A percentile compares a stretch with the other conserved stretches of the same genome.
phyloP scores from a whole-genome alignment of 2,888 invertebrate genomes.

The Thereva nobilitata region DNA sequence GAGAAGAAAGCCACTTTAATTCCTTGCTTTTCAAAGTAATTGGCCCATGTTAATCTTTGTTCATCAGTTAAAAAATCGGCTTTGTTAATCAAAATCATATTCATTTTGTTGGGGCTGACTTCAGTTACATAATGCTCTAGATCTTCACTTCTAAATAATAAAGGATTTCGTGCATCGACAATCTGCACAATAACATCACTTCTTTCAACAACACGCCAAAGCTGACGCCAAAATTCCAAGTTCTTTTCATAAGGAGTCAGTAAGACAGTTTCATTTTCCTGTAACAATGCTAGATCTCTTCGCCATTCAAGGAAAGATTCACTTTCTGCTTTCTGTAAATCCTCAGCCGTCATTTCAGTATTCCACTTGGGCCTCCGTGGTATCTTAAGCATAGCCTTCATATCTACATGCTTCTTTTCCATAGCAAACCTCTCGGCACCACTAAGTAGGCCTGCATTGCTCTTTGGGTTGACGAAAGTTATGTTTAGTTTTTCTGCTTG shows the following conservation, averaged over 20 bases:
- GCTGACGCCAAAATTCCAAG: slow-evolving; percentile 95
- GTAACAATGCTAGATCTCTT: slow-evolving; percentile 75
- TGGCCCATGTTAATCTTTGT: slow-evolving; percentile 83
- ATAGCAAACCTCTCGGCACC: slow-evolving; percentile 63
- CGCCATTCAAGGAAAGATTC: slow-evolving; percentile 91
- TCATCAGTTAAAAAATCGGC: slow-evolving; percentile 84
- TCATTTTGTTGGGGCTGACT: slow-evolving; percentile 70
- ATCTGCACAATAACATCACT: slow-evolving; percentile 93
- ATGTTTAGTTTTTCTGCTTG: slow-evolving; percentile 88
- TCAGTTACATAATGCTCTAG: slow-evolving; percentile 85
- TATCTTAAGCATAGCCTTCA: slow-evolving; percentile 71
- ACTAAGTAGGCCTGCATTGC: slow-evolving; percentile 65
- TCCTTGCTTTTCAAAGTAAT: slow-evolving; percentile 75
- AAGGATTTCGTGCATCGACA: slow-evolving; percentile 94
- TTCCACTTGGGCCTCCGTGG: slow-evolving; percentile 89
- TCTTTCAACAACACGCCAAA: slow-evolving; percentile 98
- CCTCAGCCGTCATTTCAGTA: slow-evolving; percentile 73
- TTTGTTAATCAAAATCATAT: slow-evolving; percentile 91
- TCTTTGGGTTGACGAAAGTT: slow-evolving; percentile 69
- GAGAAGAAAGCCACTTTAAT: slow-evolving; percentile 89
- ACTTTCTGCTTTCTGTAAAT: slow-evolving; percentile 78
- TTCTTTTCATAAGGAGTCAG: slow-evolving; percentile 98
- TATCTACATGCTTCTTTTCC: slow-evolving; percentile 62
- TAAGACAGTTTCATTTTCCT: slow-evolving; percentile 77
- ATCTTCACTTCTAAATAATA: slow-evolving; percentile 91